Evolutionary conservation across 37 sponge, comb jelly and placozoan genomes (phyloP), one percentile per base, ranked within the genome.

Genomic region (Cliona cf. orientalis): DNA sequence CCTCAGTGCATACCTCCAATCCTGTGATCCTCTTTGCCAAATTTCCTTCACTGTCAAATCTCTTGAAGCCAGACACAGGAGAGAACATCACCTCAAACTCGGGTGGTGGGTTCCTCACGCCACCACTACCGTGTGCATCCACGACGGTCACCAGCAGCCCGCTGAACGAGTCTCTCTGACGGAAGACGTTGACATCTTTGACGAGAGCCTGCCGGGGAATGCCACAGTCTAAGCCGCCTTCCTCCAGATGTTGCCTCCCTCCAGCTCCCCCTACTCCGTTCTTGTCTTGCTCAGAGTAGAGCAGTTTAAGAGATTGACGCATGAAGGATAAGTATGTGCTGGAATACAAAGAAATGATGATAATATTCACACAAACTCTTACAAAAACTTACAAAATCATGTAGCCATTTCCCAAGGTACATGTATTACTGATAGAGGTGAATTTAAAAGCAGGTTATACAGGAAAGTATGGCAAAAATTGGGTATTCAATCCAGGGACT

Each of bases 71-170:
- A 31, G 42, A 19, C 38, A 72, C 36, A 26, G 82, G 82, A 71
- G 81, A 66, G 39, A 86, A 58, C 38, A 81, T 55, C 26, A 64
- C 58, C 86, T 93, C 89, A 70, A 78, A 85, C 74, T 66, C 66
- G 1, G 74, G 59, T 14, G 78, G 58, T 21, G 23, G n/a, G 28
- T 55, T 25, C n/a, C n/a, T n/a, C n/a, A n/a, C n/a, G n/a, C n/a
- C n/a, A 31, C 34, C 17, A 12, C 60, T 49, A 0, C 45, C 58
- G 12, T 77, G 31, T 2, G 69, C 89, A 64, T 91, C 92, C 22
- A 31, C 41, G 26, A 94, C 36, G 39, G 87, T 74, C 53, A 95
- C 89, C 12, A 95, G 69, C n/a, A 84, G 58, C 4, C 95, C 95
- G 29, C 9, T 42, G 44, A 95, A 88, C 58, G 35, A 2, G 40